Conservation (phyloP, 1,140 invertebrate species). For the Helicoverpa zea region DNA sequence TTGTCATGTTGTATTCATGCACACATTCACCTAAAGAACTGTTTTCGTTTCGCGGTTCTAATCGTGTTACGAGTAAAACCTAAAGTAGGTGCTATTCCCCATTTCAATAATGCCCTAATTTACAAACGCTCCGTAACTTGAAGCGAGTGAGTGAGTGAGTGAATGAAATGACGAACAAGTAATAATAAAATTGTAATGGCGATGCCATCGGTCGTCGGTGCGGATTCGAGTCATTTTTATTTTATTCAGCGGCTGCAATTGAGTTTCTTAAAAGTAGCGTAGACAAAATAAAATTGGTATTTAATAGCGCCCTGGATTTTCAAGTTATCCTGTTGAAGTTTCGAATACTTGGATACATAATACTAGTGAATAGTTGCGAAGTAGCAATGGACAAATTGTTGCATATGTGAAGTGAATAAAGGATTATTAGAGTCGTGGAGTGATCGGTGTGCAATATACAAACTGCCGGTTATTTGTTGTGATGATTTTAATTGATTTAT, state of each 20-base stretch:
- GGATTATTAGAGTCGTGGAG: conserved; percentile 52
- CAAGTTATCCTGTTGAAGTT: neutral
- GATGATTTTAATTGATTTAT: conserved; percentile 66
- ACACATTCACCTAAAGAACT: conserved; percentile 65
- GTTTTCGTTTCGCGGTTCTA: conserved; percentile 55
- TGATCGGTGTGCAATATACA: conserved; percentile 56
- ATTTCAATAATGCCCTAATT: conserved; percentile 44
- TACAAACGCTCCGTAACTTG: conserved; percentile 12
- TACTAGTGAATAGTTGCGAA: conserved; percentile 47
- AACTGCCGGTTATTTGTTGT: conserved; percentile 52
- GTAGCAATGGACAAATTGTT: conserved; percentile 68
- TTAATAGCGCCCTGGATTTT: neutral
- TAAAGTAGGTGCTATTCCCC: conserved; percentile 59
- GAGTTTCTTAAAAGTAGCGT: neutral
- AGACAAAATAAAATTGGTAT: conserved; percentile 1
- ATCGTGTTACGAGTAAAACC: conserved; percentile 49
- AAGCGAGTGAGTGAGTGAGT: conserved; percentile 51
- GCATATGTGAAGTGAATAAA: conserved; percentile 72
- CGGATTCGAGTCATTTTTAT: conserved; percentile 48
- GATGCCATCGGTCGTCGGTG: conserved; percentile 54
- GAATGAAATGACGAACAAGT: conserved; percentile 44
- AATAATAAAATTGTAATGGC: conserved; percentile 57
- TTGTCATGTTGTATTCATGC: conserved; percentile 71
- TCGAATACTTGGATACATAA: neutral
- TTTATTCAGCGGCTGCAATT: conserved; percentile 29